Conservation (phyloP, 2,113 vertebrate species). For the Xenus cinereus region DNA sequence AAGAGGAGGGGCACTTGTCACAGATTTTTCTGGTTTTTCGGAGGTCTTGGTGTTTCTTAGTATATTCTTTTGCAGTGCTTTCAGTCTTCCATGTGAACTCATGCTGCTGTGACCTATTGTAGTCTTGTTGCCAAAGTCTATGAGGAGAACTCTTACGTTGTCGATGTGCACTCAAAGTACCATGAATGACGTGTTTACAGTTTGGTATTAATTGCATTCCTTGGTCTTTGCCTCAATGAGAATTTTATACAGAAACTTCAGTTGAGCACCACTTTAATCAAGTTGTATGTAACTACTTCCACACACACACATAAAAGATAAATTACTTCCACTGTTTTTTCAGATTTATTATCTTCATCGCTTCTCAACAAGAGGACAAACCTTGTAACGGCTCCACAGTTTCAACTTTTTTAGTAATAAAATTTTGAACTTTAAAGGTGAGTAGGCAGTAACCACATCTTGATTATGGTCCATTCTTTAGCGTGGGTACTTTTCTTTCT, state of each 20-base stretch:
- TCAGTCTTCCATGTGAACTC: conserved; percentile 75
- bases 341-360: conserved; percentile 43
- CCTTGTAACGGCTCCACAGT: conserved; percentile 31
- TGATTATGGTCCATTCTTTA: conserved; percentile 27
- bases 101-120: conserved; percentile 77
- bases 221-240: conserved; percentile 72
- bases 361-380: conserved; percentile 34
- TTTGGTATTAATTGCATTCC: conserved; percentile 81
- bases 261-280: conserved; percentile 50
- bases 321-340: conserved; percentile 60
- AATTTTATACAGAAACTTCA: conserved; percentile 66
- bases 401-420: conserved; percentile 54
- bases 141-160: conserved; percentile 61
- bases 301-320: conserved; percentile 6
- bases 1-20: conserved; percentile 39
- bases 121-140: conserved; percentile 76
- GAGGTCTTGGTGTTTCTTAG: conserved; percentile 71
- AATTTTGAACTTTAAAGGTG: conserved; percentile 25
- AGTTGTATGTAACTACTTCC: conserved; percentile 42
- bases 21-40: conserved; percentile 59
- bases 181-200: conserved; percentile 67
- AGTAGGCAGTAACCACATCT: conserved; percentile 45
- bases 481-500: neutral
- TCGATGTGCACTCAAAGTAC: conserved; percentile 65
- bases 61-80: conserved; percentile 75